These are phyloP conservation scores for Actinernus sp. DNA, from an alignment of 92 coral and sea anemone species.

Conservation along the genomic window DNA sequence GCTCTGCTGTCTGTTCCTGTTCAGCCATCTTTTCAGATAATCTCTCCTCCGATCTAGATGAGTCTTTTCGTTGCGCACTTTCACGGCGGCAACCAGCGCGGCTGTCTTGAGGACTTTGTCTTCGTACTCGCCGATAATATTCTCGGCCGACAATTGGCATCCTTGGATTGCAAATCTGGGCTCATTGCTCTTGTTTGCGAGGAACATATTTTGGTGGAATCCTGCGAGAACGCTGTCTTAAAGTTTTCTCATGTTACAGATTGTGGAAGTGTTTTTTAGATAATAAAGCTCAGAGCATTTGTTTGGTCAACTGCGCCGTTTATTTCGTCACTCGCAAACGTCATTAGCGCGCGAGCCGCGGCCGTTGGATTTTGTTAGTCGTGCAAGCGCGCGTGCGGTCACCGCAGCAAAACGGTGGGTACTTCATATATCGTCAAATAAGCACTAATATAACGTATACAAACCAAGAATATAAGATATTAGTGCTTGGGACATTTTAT, in stretches of 20 bases:
- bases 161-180: slow-evolving; percentile 19
- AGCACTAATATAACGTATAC: too few species aligned
- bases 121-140: slow-evolving; percentile 25
- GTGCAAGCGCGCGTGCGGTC: slow-evolving; percentile 39
- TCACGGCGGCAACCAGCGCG: slow-evolving; percentile 47
- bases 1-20: slow-evolving; percentile 39
- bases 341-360: slow-evolving; percentile 4
- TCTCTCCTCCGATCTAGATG: slow-evolving; percentile 22
- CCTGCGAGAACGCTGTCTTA: too few species aligned
- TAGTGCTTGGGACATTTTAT: too few species aligned
- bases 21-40: slow-evolving; percentile 39
- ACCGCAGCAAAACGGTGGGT: too few species aligned
- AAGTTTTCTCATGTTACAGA: too few species aligned
- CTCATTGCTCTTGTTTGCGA: slow-evolving; percentile 5
- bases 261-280: too few species aligned
- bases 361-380: not conserved
- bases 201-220: too few species aligned
- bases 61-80: slow-evolving; percentile 51
- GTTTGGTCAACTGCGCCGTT: too few species aligned
- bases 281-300: too few species aligned
- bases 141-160: slow-evolving; percentile 12
- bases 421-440: too few species aligned
- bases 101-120: slow-evolving; percentile 42
- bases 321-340: slow-evolving; percentile 2
- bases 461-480: too few species aligned